Percentiles rank a stretch among this genome's conserved stretches.
Conservation (phyloP, 2,113 vertebrate genomes). For the Apodemus sylvaticus region DNA sequence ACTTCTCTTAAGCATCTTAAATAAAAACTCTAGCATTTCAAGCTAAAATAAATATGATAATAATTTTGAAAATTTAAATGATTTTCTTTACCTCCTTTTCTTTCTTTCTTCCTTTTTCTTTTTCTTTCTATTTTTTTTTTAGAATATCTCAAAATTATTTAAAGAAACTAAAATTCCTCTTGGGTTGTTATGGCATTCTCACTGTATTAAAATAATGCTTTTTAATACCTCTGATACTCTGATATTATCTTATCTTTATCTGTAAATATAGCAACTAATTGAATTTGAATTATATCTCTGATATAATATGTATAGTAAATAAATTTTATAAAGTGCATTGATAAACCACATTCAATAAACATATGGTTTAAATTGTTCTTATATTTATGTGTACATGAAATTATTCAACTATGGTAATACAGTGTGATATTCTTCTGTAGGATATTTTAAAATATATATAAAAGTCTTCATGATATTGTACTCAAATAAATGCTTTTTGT, state of each 20-base stretch:
- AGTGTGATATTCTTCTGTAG: neutral
- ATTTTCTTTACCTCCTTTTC: too few relatives aligned
- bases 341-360: neutral
- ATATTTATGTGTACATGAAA: neutral
- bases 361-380: neutral
- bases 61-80: too few relatives aligned
- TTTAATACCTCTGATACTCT: neutral
- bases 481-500: neutral
- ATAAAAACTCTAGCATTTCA: neutral
- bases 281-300: neutral
- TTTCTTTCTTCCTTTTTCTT: too few relatives aligned
- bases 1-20: neutral
- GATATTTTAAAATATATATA: neutral
- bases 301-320: neutral
- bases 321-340: neutral
- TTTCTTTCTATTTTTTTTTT: neutral
- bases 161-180: neutral
- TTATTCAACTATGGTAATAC: neutral
- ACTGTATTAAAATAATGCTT: neutral
- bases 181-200: neutral
- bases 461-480: neutral
- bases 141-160: neutral
- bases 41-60: neutral
- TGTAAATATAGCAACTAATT: neutral
- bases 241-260: conserved; percentile 2